phyloP scores from a whole-genome alignment of 2,113 vertebrate genomes.

The Carassius gibelio region DNA sequence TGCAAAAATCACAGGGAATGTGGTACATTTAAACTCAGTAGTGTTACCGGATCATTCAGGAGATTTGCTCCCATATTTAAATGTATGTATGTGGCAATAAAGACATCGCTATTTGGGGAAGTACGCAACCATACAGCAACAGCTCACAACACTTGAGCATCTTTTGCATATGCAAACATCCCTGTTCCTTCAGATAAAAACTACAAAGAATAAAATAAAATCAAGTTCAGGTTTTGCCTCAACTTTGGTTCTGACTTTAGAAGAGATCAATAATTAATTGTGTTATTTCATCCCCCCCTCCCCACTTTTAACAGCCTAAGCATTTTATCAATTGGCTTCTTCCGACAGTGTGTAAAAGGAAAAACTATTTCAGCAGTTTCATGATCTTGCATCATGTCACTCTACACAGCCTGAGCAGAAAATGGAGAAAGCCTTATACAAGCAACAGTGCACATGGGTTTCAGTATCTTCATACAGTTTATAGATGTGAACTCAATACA shows the following conservation, averaged over 20 bases:
- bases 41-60: neutral
- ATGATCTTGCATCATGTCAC: conserved; percentile 42
- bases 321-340: conserved; percentile 23
- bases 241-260: neutral
- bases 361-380: conserved; percentile 41
- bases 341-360: conserved; percentile 19
- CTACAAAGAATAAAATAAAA: too few relatives aligned
- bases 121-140: neutral
- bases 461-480: conserved; percentile 7
- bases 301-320: conserved; percentile 24
- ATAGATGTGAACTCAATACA: neutral
- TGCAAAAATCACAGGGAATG: neutral
- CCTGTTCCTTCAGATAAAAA: neutral
- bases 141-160: neutral
- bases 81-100: neutral
- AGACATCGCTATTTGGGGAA: neutral
- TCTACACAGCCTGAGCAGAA: conserved; percentile 23
- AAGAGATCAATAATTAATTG: conserved; percentile 31
- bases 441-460: conserved; percentile 1
- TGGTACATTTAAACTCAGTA: neutral
- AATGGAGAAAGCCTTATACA: conserved; percentile 5
- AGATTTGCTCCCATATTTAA: neutral
- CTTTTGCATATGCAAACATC: neutral
- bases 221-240: neutral
- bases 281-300: neutral